Evolutionary conservation across 1,140 invertebrate species (phyloP), one percentile per base, ranked within the genome.

Genomic region (Diorhabda sublineata): DNA sequence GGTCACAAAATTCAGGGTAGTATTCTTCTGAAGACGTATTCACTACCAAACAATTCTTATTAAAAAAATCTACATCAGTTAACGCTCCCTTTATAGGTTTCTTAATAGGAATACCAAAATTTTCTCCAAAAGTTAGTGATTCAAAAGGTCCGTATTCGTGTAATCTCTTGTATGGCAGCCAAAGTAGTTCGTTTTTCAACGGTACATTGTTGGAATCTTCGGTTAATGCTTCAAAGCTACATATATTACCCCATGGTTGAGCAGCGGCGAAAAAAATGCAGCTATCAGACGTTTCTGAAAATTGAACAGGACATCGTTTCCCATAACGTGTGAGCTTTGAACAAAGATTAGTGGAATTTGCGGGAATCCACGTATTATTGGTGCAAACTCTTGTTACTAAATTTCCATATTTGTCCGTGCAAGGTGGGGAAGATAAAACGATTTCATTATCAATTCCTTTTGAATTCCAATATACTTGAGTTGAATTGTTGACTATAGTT

Each of bases 361-460:
- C 4, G 4, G 74, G 71, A 8, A 64, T 52, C 74, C 74, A 75
- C 2, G 52, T 45, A 41, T 63, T 58, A 62, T 71, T 68, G 1
- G 8, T 41, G 61, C 74, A 75, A 65, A 70, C 63, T 67, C 72
- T 71, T 5, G 43, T 66, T 26, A 75, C 56, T 45, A 69, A 11
- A 56, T 68, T 70, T 3, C 63, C 47, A 41, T 66, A 11, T 59
- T 67, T 42, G 44, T 71, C 63, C 6, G 71, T 42, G 59, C 74
- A 75, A 9, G 69, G 64, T n/a, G 74, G 72, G 45, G 57, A 47
- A 3, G 74, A 71, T 7, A 73, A 26, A 8, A 71, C 60, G 6
- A 74, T 61, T 62, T 64, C 61, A 59, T 71, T 62, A 26, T 64
- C 41, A 8, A 47, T 9, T 6, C 11, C 45, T 6, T 4, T 56